Evolutionary conservation across 2,888 invertebrate genomes (phyloP).

Genomic region (Orthosia gothica): DNA sequence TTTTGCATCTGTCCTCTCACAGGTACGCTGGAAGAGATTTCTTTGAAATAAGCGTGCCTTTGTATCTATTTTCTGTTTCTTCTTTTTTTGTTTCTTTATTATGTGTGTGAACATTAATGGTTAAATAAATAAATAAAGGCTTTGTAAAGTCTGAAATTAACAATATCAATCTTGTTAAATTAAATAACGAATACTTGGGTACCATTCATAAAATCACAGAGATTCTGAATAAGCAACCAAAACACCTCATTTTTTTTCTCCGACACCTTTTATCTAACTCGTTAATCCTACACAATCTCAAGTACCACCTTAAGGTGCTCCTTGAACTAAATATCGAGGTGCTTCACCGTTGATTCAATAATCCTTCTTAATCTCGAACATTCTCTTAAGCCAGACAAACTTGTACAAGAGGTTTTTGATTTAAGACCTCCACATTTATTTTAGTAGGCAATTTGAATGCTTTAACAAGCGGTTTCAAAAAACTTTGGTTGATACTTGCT

Average conservation of each 20-base stretch:
- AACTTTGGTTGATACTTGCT: not conserved
- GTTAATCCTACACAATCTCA: not conserved
- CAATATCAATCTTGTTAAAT: no score
- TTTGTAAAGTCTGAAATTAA: no score
- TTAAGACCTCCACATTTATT: constrained; percentile 31
- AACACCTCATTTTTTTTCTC: not conserved
- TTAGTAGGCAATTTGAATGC: constrained; percentile 6
- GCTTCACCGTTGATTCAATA: constrained; percentile 40
- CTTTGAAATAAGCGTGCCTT: no score
- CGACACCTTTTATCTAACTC: not conserved
- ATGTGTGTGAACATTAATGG: no score
- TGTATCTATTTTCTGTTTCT: no score
- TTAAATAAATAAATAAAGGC: no score
- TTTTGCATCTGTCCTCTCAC: no score
- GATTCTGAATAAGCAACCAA: not conserved
- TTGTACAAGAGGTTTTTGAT: constrained; percentile 28
- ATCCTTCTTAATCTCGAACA: constrained; percentile 48
- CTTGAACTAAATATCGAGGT: constrained; percentile 23
- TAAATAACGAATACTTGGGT: no score
- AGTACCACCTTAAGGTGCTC: not conserved
- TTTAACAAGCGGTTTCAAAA: not conserved
- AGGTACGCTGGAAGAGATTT: no score
- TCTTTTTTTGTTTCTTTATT: no score
- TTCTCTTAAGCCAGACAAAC: constrained; percentile 33
- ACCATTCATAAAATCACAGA: no score